Base-by-base conservation (phyloP, 2,888 invertebrate species). In the Drosophila vallismaia region DNA sequence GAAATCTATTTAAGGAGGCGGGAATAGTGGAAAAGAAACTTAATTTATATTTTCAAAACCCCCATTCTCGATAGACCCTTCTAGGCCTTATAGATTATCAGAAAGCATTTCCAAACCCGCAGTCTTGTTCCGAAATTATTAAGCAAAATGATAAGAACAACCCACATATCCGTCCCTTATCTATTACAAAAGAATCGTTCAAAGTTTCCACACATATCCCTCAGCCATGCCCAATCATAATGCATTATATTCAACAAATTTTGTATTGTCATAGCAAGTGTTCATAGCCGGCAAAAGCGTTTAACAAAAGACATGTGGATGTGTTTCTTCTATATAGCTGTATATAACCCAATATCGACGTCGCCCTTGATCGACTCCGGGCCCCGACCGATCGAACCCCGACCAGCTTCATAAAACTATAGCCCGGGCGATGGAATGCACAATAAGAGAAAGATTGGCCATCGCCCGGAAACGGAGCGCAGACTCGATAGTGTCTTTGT, bases 331-430 rank as follows among this genome's bases (percentile, higher is more conserved):
- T 60, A 45, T 40, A 19, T 48, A 58, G 19, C 60, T 46, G 57
- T 40, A 19, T 54, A 54, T 54, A 54, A 54, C 45, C 40, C 40
- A 59, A 59, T 40, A 58, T 58, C 12, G 19, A 59, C 59, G 59
- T 42, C 14, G 59, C 46, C 36, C 36, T 36, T 36, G 5, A 46
- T 31, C 26, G 36, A 38, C 58, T 28, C 19, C 45, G 38, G 46
- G 29, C 24, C 38, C 36, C 59, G 29, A 24, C 19, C 31, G 57
- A 46, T 29, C 33, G 33, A 10, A 4, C 14, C 14, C 53, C 5
- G 2, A 28, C 5, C 3, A 28, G 28, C 12, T 12, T 14, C 3
- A 14, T 14, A 19, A 19, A 28, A 7, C 14, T n/a, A n/a, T 19
- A 12, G 42, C 10, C 31, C 31, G 54, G 45, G 54, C n/a, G 59